Base-by-base conservation (phyloP, 2,113 vertebrate genomes). In the Macrotis lagotis region DNA sequence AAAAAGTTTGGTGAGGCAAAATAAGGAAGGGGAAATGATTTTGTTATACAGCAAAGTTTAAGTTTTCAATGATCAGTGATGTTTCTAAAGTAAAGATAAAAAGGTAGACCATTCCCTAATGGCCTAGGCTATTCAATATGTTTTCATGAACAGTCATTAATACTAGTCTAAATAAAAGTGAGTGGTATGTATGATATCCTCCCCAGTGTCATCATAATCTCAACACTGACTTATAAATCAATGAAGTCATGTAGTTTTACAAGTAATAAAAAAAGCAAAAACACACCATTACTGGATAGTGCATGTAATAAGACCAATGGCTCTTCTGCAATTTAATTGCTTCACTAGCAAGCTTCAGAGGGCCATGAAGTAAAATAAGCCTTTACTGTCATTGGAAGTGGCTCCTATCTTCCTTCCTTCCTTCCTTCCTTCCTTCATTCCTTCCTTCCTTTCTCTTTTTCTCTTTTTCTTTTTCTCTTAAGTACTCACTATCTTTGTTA, bases 131-230 rank as follows among this genome's bases (percentile, higher is more conserved):
- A 52, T 74, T 92, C 49, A 66, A 83, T 55, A 1, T 90, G 90
- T 94, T 96, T 96, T 92, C 89, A 88, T 92, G 47, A 93, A 89
- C 92, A 94, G 28, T 44, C 25, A 90, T 93, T 94, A 94, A 93
- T 25, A 37, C 2, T 90, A 51, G 59, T 66, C 59, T 92, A 92
- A 95, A 92, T 91, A 96, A 94, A 91, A 96, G 47, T 89, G 55
- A 95, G 83, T n/a, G 28, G 48, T 74, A 48, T 91, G 28, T n/a
- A 4, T 90, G 22, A 66, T 94, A 97, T 90, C 74, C 47, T n/a
- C 50, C 91, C 48, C 11, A 89, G 37, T 24, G 55, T 92, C 48
- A 59, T 51, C 88, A 22, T 91, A 94, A 92, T 91, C 92, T 96
- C 59, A 50, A 37, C 59, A 92, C 0, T 1, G n/a, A 74, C 51